Percentiles rank a stretch among this genome's conserved stretches.
phyloP scores from a whole-genome alignment of 2,113 vertebrate genomes.

The Hyperopisus bebe region DNA sequence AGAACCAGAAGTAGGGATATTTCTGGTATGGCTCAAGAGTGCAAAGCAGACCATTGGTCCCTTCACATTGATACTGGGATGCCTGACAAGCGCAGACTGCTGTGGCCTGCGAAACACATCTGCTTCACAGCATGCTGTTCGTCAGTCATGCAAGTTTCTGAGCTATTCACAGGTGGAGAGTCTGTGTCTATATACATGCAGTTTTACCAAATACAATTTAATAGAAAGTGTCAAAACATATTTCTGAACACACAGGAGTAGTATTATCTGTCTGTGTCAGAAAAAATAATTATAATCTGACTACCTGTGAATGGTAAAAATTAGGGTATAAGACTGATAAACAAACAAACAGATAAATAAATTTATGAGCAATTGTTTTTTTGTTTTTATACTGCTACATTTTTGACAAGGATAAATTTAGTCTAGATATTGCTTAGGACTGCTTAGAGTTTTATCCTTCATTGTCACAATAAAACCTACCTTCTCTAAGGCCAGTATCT shows the following conservation, averaged over 20 bases:
- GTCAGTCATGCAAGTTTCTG: neutral
- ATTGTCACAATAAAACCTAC: neutral
- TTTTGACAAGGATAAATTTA: neutral
- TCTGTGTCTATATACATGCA: neutral
- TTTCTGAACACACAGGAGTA: neutral
- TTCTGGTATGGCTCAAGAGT: neutral
- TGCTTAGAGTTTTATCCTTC: neutral
- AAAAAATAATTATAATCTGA: neutral
- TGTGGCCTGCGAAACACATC: neutral
- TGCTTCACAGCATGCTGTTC: neutral
- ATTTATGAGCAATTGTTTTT: neutral
- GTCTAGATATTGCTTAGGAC: neutral
- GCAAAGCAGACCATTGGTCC: neutral
- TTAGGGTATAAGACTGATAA: neutral
- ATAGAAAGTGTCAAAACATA: neutral
- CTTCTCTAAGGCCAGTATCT: neutral
- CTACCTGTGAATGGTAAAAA: neutral
- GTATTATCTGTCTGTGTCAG: neutral
- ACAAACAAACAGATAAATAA: neutral
- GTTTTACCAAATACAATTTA: neutral
- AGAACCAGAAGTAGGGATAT: neutral
- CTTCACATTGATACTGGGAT: neutral
- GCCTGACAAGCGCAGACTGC: neutral
- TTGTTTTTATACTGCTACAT: neutral
- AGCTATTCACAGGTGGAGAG: neutral